phyloP scores from a whole-genome alignment of 2,888 invertebrate genomes.

The Acrocyrtus sp. region DNA sequence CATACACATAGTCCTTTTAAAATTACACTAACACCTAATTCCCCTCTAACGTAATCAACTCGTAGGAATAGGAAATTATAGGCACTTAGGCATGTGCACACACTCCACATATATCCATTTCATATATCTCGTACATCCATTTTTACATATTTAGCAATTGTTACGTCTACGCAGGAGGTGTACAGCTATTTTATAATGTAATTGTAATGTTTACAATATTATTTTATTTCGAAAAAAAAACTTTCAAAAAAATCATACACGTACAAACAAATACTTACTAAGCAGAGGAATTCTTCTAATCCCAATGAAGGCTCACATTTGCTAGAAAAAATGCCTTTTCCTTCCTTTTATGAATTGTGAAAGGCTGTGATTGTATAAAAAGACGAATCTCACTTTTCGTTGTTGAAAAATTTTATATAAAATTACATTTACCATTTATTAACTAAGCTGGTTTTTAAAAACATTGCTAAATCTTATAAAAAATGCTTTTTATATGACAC shows the following conservation, averaged over 20 bases:
- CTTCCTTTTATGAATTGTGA: slow-evolving; percentile 23
- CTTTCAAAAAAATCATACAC: slow-evolving; percentile 15
- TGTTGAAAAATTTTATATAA: slow-evolving; percentile 6
- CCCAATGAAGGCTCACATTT: too few species aligned
- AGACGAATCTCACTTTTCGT: slow-evolving; percentile 36
- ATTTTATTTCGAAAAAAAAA: slow-evolving; percentile 2
- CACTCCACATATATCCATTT: too few species aligned
- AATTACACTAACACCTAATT: too few species aligned
- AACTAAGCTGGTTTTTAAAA: too few species aligned
- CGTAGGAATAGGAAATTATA: too few species aligned
- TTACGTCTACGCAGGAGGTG: slow-evolving; percentile 1
- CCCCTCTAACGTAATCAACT: too few species aligned
- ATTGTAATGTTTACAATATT: not conserved
- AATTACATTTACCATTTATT: not conserved
- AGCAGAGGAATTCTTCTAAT: too few species aligned
- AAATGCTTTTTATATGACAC: not conserved
- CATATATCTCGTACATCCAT: too few species aligned
- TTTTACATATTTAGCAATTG: too few species aligned
- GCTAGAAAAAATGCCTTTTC: slow-evolving; percentile 20
- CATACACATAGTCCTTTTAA: too few species aligned
- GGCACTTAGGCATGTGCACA: too few species aligned
- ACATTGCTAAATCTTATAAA: not conserved
- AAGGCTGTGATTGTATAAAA: slow-evolving; percentile 17
- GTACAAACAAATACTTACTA: too few species aligned
- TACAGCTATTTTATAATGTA: not conserved